Conservation (phyloP, 1,140 invertebrate species). For the Portunus trituberculatus region DNA sequence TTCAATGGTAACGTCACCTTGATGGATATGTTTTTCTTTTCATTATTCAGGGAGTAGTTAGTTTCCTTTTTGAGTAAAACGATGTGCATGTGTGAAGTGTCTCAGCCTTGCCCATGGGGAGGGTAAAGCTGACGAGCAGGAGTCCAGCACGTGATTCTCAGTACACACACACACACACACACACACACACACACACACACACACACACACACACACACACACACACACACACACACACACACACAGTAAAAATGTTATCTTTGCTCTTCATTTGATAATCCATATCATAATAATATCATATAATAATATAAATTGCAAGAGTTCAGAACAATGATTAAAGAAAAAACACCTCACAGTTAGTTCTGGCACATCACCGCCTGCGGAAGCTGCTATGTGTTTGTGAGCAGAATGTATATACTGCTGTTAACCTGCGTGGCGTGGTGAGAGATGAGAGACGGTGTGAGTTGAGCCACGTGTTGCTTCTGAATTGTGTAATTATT, state of each 20-base stretch:
- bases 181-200: conserved; percentile 40
- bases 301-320: too few relatives aligned
- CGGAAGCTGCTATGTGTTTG: background rate
- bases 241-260: background rate
- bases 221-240: conserved; percentile 18
- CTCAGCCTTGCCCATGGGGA: too few relatives aligned
- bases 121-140: too few relatives aligned
- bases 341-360: background rate
- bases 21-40: too few relatives aligned
- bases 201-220: conserved; percentile 39
- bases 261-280: background rate
- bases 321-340: background rate
- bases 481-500: background rate
- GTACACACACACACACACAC: conserved; percentile 40
- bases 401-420: background rate
- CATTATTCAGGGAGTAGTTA: too few relatives aligned
- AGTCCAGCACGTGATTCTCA: too few relatives aligned
- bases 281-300: background rate
- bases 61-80: too few relatives aligned
- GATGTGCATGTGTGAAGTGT: too few relatives aligned
- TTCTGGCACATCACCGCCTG: too few relatives aligned
- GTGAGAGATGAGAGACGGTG: background rate
- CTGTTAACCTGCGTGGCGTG: background rate
- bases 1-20: too few relatives aligned
- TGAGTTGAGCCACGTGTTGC: background rate